phyloP scores from a whole-genome alignment of 2,888 invertebrate genomes.

The Ochlodes sylvanus region DNA sequence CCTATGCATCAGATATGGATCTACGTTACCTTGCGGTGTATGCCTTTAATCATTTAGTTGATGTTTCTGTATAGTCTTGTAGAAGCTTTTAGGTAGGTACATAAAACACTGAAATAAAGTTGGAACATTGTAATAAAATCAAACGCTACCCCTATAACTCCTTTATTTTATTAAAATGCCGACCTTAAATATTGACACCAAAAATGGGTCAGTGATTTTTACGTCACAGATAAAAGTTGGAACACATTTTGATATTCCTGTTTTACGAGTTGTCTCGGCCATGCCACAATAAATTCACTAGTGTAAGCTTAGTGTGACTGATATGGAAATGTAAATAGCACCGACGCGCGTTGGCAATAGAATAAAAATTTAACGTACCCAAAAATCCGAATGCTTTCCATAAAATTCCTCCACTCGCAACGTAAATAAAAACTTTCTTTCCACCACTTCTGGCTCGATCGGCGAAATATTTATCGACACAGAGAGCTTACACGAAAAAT shows the following conservation, averaged over 20 bases:
- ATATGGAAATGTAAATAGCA: constrained; percentile 42
- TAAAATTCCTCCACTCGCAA: constrained; percentile 8
- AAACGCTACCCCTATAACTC: neutral
- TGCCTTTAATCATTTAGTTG: neutral
- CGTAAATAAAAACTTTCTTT: constrained; percentile 37
- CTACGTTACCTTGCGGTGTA: neutral
- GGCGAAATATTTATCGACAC: constrained; percentile 36
- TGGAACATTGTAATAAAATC: neutral
- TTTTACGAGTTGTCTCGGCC: constrained; percentile 37
- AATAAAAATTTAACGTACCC: constrained; percentile 32
- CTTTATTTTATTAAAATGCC: constrained; percentile 30
- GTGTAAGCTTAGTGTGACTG: constrained; percentile 43
- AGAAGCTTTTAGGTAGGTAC: neutral
- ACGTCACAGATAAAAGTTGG: constrained; percentile 35
- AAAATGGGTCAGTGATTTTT: constrained; percentile 34
- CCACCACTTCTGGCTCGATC: constrained; percentile 21
- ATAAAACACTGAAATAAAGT: neutral
- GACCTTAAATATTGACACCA: constrained; percentile 26
- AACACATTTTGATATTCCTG: constrained; percentile 37
- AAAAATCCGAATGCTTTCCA: constrained; percentile 21
- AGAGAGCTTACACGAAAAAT: constrained; percentile 26
- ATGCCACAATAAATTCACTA: constrained; percentile 47
- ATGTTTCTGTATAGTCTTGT: neutral
- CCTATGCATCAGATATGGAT: constrained; percentile 1
- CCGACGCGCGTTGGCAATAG: constrained; percentile 24